Evolutionary conservation across 2,888 invertebrate species (phyloP).

Genomic region (Thereva nobilitata): DNA sequence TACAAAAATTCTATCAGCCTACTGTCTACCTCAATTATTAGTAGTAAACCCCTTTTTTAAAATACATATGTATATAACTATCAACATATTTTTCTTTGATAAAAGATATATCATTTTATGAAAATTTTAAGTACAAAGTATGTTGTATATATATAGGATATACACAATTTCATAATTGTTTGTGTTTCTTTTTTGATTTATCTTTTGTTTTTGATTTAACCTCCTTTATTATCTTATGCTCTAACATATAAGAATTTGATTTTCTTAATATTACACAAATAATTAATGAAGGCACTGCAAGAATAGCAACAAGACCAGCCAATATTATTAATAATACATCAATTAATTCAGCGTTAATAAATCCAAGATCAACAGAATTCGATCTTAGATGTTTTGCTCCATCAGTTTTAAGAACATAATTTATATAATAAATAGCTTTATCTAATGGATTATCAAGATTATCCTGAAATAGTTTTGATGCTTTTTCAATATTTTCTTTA

Average conservation of each 20-base stretch:
- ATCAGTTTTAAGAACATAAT: constrained; percentile 51
- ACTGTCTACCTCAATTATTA: too few relatives aligned
- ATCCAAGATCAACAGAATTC: constrained; percentile 52
- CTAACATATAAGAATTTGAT: constrained; percentile 30
- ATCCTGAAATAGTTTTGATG: constrained; percentile 45
- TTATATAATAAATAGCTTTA: constrained; percentile 52
- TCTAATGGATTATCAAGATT: constrained; percentile 45
- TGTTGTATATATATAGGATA: not conserved
- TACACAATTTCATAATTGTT: not conserved
- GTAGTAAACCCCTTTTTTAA: too few relatives aligned
- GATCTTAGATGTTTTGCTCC: constrained; percentile 55
- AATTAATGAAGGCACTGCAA: constrained; percentile 54
- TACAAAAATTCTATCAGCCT: too few relatives aligned
- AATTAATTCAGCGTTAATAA: constrained; percentile 52
- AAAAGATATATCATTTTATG: too few relatives aligned
- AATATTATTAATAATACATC: constrained; percentile 54
- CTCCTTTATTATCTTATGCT: constrained; percentile 1
- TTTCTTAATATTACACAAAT: constrained; percentile 53
- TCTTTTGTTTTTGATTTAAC: constrained; percentile 8
- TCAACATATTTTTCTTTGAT: too few relatives aligned
- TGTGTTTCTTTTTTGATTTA: not conserved
- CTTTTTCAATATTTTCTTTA: constrained; percentile 43
- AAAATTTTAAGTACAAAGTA: too few relatives aligned
- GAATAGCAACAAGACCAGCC: constrained; percentile 50
- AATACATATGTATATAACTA: too few relatives aligned